These are phyloP conservation scores for Lagria hirta DNA, from an alignment of 2,888 invertebrate genomes.

Conservation along the genomic window DNA sequence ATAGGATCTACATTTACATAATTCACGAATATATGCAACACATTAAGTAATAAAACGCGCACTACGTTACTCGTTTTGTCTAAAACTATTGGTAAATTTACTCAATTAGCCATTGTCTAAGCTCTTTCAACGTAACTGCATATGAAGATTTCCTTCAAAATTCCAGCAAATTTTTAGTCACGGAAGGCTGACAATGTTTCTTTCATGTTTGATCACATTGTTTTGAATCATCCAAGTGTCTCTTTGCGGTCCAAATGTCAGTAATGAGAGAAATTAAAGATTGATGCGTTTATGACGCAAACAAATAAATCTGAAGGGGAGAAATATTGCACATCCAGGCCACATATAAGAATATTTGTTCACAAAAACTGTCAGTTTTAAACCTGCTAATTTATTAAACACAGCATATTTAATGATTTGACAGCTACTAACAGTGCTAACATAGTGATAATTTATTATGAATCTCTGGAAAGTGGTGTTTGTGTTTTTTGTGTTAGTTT, in stretches of 20 bases:
- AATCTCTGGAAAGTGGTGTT: conserved; percentile 52
- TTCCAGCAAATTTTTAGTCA: conserved; percentile 3
- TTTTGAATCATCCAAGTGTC: conserved; percentile 37
- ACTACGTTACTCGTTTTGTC: too few species aligned
- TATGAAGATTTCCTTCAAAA: too few species aligned
- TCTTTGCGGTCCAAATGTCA: conserved; percentile 40
- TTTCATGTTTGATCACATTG: conserved; percentile 28
- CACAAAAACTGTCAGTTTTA: conserved; percentile 16
- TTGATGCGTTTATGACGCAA: conserved; percentile 27
- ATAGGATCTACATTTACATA: too few species aligned
- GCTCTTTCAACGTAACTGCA: too few species aligned
- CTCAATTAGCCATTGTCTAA: too few species aligned
- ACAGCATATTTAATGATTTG: too few species aligned
- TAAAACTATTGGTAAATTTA: too few species aligned
- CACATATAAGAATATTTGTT: conserved; percentile 39
- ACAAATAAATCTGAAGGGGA: conserved; percentile 24
- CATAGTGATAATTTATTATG: too few species aligned
- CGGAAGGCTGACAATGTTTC: conserved; percentile 12
- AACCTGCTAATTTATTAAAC: conserved; percentile 14
- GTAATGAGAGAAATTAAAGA: conserved; percentile 35
- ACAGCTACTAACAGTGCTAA: too few species aligned
- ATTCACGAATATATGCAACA: too few species aligned
- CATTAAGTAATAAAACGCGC: too few species aligned
- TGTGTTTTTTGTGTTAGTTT: conserved; percentile 59
- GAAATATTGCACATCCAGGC: conserved; percentile 47